phyloP scores from a whole-genome alignment of 1,140 invertebrate genomes.

The Antheraea pernyi region DNA sequence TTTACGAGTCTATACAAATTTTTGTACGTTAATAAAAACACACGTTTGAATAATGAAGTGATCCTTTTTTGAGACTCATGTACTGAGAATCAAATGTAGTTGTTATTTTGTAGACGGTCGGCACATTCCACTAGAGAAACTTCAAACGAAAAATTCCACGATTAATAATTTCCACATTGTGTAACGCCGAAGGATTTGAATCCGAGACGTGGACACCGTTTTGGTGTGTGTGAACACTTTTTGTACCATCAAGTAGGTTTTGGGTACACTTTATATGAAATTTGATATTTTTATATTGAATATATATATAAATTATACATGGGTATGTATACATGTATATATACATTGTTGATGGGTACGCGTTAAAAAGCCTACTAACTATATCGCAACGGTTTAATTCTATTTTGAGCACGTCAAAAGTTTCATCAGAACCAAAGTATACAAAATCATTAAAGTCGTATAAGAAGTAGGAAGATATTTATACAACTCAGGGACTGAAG shows the following conservation, averaged over 20 bases:
- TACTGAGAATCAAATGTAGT: slow-evolving; percentile 72
- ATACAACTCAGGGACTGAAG: slow-evolving; percentile 78
- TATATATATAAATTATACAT: slow-evolving; percentile 80
- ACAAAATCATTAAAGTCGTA: slow-evolving; percentile 76
- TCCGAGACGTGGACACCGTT: slow-evolving; percentile 62
- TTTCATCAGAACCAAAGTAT: slow-evolving; percentile 79
- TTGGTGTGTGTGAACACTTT: slow-evolving; percentile 62
- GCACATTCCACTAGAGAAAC: slow-evolving; percentile 78
- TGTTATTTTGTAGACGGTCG: slow-evolving; percentile 74
- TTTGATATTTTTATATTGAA: slow-evolving; percentile 80
- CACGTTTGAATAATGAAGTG: slow-evolving; percentile 69
- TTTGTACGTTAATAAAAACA: slow-evolving; percentile 74
- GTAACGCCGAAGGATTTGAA: slow-evolving; percentile 67
- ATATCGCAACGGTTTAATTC: slow-evolving; percentile 78
- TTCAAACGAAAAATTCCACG: slow-evolving; percentile 72
- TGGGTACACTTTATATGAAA: slow-evolving; percentile 80
- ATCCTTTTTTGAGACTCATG: slow-evolving; percentile 79
- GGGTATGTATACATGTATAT: slow-evolving; percentile 77
- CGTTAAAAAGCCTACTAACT: slow-evolving; percentile 55
- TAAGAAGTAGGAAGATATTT: slow-evolving; percentile 78
- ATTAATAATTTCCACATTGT: slow-evolving; percentile 76
- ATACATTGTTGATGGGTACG: slow-evolving; percentile 78
- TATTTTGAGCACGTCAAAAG: slow-evolving; percentile 76
- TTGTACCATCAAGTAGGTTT: slow-evolving; percentile 79
- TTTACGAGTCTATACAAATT: slow-evolving; percentile 79